phyloP scores from a whole-genome alignment of 30 jellyfish, hydroid and myxozoan genomes.

The Clytia hemisphaerica region DNA sequence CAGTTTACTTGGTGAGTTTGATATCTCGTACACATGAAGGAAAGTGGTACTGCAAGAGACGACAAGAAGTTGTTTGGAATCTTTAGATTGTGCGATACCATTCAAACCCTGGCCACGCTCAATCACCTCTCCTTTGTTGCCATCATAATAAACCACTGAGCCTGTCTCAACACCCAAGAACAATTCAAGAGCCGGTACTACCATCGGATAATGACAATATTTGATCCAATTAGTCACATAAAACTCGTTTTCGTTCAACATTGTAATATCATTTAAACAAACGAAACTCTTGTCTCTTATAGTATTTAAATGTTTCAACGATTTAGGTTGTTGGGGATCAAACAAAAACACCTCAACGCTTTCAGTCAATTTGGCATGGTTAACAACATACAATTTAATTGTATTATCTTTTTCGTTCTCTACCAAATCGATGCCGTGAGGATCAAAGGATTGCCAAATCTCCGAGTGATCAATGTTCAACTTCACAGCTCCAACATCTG shows the following conservation, averaged over 20 bases:
- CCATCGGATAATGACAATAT: slow-evolving; percentile 26
- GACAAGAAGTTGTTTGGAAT: slow-evolving; percentile 43
- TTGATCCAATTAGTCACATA: slow-evolving; percentile 55
- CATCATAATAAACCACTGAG: slow-evolving; percentile 57
- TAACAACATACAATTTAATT: slow-evolving; percentile 42
- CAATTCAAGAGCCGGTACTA: slow-evolving; percentile 1
- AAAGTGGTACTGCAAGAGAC: slow-evolving; percentile 5
- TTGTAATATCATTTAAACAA: slow-evolving; percentile 72
- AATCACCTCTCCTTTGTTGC: slow-evolving; percentile 24
- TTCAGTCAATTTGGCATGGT: slow-evolving; percentile 65
- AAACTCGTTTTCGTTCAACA: slow-evolving; percentile 45
- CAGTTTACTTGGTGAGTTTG: slow-evolving; percentile 18
- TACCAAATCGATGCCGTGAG: slow-evolving; percentile 79
- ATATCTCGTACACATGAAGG: slow-evolving; percentile 31
- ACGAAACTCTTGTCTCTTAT: slow-evolving; percentile 37
- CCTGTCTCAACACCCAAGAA: slow-evolving; percentile 32
- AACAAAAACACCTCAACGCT: slow-evolving; percentile 55
- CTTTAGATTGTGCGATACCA: slow-evolving; percentile 66
- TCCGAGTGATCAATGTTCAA: slow-evolving; percentile 35
- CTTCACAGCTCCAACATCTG: slow-evolving; percentile 34
- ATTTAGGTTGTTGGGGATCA: slow-evolving; percentile 12
- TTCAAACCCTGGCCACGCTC: slow-evolving; percentile 30
- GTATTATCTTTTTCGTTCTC: slow-evolving; percentile 12
- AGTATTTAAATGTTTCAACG: slow-evolving; percentile 47
- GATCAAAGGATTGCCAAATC: slow-evolving; percentile 37